Conservation (phyloP, 2,113 vertebrate species). For the Muntiacus muntjak region DNA sequence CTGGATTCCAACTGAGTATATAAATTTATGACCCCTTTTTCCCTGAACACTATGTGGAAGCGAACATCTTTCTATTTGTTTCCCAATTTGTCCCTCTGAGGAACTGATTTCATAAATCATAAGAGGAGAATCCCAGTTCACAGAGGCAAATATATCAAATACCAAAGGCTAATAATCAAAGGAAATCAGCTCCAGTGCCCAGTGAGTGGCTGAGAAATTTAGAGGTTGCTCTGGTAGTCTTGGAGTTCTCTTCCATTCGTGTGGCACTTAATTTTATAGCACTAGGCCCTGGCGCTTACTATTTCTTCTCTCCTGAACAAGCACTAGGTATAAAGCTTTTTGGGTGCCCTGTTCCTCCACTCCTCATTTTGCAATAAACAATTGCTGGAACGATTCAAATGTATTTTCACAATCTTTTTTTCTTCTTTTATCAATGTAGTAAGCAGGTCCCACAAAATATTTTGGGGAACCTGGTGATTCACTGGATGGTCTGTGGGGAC, state of each 20-base stretch:
- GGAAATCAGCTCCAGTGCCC: background rate
- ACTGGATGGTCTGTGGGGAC: background rate
- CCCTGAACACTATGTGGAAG: background rate
- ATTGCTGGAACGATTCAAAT: background rate
- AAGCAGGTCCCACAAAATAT: background rate
- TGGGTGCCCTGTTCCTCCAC: background rate
- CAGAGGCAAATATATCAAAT: background rate
- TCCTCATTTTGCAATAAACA: background rate
- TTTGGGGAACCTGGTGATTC: background rate
- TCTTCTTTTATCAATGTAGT: background rate
- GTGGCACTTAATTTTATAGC: background rate
- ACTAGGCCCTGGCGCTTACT: background rate
- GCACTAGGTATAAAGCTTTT: background rate
- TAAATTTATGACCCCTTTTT: background rate
- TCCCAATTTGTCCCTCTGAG: background rate
- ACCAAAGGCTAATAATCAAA: background rate
- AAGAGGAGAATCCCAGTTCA: background rate
- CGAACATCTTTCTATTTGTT: background rate
- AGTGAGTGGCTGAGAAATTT: background rate
- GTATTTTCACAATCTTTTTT: background rate
- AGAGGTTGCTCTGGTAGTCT: background rate
- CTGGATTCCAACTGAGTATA: background rate
- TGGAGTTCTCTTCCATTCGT: background rate
- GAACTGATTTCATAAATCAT: conserved; percentile 16
- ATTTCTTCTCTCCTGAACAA: background rate